Evolutionary conservation across 2,113 vertebrate species (phyloP).

Genomic region (Thryonomys swinderianus): DNA sequence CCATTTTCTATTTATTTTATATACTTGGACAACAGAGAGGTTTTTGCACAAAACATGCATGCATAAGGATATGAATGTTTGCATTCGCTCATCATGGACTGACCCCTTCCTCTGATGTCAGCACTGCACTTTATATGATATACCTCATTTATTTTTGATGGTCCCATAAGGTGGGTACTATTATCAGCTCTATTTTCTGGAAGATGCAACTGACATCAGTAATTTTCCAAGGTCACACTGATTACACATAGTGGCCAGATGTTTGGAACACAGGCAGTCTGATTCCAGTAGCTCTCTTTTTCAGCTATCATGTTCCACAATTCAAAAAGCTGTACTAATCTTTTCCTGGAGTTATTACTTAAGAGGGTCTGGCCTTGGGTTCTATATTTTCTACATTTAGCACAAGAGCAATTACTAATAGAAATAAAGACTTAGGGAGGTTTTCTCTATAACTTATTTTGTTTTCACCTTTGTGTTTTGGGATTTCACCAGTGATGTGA

Average conservation of each 20-base stretch:
- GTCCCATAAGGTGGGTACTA: background rate
- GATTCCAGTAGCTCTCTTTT: background rate
- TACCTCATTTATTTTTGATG: background rate
- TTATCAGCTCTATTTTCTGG: background rate
- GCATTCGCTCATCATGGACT: background rate
- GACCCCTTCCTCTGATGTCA: background rate
- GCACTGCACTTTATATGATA: background rate
- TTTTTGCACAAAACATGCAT: background rate
- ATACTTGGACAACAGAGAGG: background rate
- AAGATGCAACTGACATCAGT: background rate
- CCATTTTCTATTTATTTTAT: background rate
- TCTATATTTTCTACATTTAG: background rate
- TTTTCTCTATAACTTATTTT: background rate
- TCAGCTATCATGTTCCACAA: background rate
- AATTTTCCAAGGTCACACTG: background rate
- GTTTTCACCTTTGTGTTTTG: background rate
- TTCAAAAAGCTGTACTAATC: background rate
- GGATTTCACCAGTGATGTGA: background rate
- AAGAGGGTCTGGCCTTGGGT: background rate
- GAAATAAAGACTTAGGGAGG: background rate
- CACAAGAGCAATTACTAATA: background rate
- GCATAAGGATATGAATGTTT: background rate
- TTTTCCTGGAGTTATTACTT: background rate
- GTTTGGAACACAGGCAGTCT: background rate
- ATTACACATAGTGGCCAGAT: background rate